Evolutionary conservation across 2,888 invertebrate species (phyloP), one percentile per base, ranked within the genome.

Genomic region (Eupithecia abbreviata): DNA sequence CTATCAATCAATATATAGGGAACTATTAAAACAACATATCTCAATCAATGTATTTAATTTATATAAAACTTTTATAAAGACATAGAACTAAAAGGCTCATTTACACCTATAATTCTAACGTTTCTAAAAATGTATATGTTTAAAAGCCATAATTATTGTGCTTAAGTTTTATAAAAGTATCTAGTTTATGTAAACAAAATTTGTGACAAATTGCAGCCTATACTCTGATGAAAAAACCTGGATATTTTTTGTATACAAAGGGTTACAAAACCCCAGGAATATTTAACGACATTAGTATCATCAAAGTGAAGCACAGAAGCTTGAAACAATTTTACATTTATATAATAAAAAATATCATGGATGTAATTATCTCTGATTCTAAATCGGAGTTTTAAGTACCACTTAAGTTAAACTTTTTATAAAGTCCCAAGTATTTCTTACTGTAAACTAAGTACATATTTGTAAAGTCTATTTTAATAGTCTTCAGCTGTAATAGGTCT

Each of bases 401-500:
- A 62, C 30, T 62, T 30, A 30, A 62, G 18, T 6, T 58, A 4
- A 30, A 30, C 62, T 30, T 58, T 55, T 7, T 7, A 55, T 3
- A 10, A 9, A 58, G 58, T n/a, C 3, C 6, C n/a, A n/a, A n/a
- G n/a, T 51, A 51, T n/a, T 55, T 4, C n/a, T 1, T 47, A 55
- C n/a, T n/a, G 4, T n/a, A n/a, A 55, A n/a, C 15, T 55, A n/a
- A 55, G 6, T 55, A 66, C 6, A 6, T 15, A 15, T 62, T n/a
- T 42, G 41, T 42, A 30, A 42, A 7, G 42, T 66, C 6, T 41
- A 66, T 41, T 42, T 66, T 7, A 66, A 15, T 66, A 66, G 42
- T 66, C 42, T 41, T 9, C 41, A 15, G 42, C 41, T 42, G 72
- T 55, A 12, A 79, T 41, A 7, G 82, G 82, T 75, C 82, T 80